Evolutionary conservation across 2,797 vertebrate species (phyloP).

Genomic region (Syndactyla subalaris): DNA sequence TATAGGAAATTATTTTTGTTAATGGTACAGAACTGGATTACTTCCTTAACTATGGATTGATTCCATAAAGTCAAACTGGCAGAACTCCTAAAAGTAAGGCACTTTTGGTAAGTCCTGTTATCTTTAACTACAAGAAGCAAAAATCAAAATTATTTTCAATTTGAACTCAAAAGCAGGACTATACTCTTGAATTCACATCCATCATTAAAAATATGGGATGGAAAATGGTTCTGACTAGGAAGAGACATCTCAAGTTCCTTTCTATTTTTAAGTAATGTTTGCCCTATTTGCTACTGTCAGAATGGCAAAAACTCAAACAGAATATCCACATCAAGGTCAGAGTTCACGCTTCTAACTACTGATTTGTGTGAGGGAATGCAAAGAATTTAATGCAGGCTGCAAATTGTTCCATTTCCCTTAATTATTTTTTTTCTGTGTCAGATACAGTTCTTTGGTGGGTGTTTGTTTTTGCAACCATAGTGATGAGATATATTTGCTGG

Average conservation of each 20-base stretch:
- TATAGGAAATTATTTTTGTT: no score
- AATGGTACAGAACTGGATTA: no score
- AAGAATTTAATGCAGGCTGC: constrained; percentile 48
- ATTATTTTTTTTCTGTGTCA: constrained; percentile 57
- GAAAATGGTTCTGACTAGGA: background rate
- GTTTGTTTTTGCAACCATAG: constrained; percentile 71
- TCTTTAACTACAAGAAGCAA: background rate
- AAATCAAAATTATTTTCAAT: background rate
- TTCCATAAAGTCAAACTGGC: no score
- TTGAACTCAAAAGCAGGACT: background rate
- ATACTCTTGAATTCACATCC: background rate
- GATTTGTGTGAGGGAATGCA: background rate
- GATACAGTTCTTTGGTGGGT: constrained; percentile 40
- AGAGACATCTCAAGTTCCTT: background rate
- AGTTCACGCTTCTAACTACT: constrained; percentile 16
- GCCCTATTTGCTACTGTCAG: background rate
- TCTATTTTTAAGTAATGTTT: constrained; percentile 16
- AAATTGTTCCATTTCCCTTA: constrained; percentile 63
- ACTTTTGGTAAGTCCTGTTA: background rate
- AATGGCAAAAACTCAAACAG: background rate
- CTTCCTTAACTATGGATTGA: no score
- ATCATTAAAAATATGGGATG: background rate
- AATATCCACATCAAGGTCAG: background rate
- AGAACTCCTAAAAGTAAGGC: background rate
- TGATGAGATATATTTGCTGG: constrained; percentile 63